Conservation (phyloP, 2,113 vertebrate species). For the Phalacrocorax pelagicus region DNA sequence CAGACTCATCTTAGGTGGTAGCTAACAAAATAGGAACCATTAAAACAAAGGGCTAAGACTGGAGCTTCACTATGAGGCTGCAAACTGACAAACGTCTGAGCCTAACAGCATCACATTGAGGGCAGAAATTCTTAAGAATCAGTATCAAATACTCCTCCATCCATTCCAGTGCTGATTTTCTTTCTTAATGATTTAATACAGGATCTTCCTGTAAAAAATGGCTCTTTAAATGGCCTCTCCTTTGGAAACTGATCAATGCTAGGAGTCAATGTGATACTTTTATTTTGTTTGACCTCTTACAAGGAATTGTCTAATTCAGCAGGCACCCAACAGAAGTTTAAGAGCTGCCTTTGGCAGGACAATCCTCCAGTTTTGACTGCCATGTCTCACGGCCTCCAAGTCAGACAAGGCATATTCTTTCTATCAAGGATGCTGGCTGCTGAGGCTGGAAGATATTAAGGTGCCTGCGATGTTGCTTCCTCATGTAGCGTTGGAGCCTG, state of each 20-base stretch:
- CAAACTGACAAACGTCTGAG: neutral
- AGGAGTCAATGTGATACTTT: neutral
- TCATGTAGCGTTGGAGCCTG: neutral
- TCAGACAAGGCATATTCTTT: neutral
- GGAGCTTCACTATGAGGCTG: neutral
- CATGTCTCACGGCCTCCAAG: neutral
- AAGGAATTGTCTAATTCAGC: neutral
- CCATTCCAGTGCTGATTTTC: neutral
- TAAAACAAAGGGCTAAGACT: neutral
- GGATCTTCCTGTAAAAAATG: neutral
- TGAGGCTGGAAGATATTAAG: neutral
- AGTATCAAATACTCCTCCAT: neutral
- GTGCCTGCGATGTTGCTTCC: accelerated
- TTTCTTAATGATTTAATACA: neutral
- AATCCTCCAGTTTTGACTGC: neutral
- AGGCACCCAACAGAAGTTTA: neutral
- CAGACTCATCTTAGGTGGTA: neutral
- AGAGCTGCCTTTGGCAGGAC: neutral
- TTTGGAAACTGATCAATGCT: neutral
- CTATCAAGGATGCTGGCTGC: neutral
- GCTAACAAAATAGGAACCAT: neutral
- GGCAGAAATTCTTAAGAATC: neutral
- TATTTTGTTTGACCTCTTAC: neutral
- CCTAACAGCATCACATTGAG: neutral
- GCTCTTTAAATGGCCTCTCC: neutral